Percentiles rank a stretch among this genome's conserved stretches.
Evolutionary conservation across 2,113 vertebrate species (phyloP).

Genomic region (Tautogolabrus adspersus): DNA sequence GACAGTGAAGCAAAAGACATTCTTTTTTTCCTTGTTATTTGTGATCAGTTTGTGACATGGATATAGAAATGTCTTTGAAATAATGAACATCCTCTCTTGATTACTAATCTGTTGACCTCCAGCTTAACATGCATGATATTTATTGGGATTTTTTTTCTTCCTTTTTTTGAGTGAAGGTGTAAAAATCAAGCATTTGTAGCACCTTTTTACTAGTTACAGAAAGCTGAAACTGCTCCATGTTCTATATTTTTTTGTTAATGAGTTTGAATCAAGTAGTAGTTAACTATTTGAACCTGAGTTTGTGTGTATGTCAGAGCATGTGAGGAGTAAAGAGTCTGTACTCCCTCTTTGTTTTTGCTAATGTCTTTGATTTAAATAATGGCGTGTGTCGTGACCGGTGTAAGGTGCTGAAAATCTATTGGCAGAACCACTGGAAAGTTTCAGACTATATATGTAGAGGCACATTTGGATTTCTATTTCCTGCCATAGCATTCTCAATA

Average conservation of each 20-base stretch:
- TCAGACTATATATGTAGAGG: constrained; percentile 45
- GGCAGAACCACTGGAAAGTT: constrained; percentile 72
- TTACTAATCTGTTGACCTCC: background rate
- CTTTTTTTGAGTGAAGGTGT: background rate
- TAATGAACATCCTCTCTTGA: background rate
- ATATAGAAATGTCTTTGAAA: constrained; percentile 5
- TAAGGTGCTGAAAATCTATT: constrained; percentile 53
- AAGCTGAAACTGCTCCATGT: background rate
- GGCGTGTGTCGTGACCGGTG: constrained; percentile 28
- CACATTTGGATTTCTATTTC: constrained; percentile 68
- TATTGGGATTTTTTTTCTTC: background rate
- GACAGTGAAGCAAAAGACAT: background rate
- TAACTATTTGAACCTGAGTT: constrained; percentile 17
- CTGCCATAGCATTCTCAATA: constrained; percentile 31
- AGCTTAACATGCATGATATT: background rate
- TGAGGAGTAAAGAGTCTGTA: background rate
- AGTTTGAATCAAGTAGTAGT: constrained; percentile 4
- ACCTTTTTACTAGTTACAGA: constrained; percentile 11
- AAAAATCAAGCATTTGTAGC: constrained; percentile 52
- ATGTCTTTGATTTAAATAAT: constrained; percentile 44
- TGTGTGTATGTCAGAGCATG: background rate
- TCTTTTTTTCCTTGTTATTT: constrained; percentile 5
- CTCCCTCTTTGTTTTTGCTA: constrained; percentile 19
- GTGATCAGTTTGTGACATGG: background rate
- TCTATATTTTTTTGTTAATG: background rate